Evolutionary conservation across 2,113 vertebrate genomes (phyloP), one percentile per base, ranked within the genome.

Genomic region (Otis tarda): DNA sequence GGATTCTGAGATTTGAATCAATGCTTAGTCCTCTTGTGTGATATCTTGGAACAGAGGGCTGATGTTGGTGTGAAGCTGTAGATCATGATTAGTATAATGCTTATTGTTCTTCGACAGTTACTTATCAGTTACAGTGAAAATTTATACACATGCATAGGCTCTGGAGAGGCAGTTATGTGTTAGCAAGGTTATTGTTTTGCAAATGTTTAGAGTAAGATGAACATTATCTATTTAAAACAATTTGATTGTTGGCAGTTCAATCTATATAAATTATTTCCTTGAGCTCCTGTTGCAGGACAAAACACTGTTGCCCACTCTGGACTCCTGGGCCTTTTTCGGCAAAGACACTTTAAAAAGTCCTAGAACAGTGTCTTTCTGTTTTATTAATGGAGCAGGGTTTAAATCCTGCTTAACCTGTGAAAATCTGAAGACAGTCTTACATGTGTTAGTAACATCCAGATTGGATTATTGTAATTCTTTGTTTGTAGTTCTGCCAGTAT

Each of bases 401-500:
- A 96, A 96, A 93, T 94, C 83, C 94, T 97, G 73, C 63, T 96
- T 96, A 89, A 97, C 93, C 94, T 93, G 89, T 92, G 96, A 91
- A 96, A 95, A 67, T 89, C 70, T 85, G 87, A 94, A 94, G 91
- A 35, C 56, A 87, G 74, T 61, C 63, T 85, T 92, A 86, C 60
- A 86, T 78, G 89, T 67, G 45, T 90, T 89, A 81, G 69, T 74
- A 81, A 87, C 73, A 93, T 89, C 79, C 91, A 92, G 69, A 96
- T 81, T 95, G 95, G 89, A 97, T 97, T 97, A 96, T 43, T 59
- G 59, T 96, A 97, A 97, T 95, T 95, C 91, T 90, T 93, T 88
- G 55, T 95, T 95, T 97, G 95, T 97, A 96, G 94, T 65, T 90
- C 76, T 97, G 96, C 95, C 97, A 97, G 89, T n/a, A 41, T 79